Evolutionary conservation across 2,888 invertebrate species (phyloP).

Genomic region (Archips crataeganus): DNA sequence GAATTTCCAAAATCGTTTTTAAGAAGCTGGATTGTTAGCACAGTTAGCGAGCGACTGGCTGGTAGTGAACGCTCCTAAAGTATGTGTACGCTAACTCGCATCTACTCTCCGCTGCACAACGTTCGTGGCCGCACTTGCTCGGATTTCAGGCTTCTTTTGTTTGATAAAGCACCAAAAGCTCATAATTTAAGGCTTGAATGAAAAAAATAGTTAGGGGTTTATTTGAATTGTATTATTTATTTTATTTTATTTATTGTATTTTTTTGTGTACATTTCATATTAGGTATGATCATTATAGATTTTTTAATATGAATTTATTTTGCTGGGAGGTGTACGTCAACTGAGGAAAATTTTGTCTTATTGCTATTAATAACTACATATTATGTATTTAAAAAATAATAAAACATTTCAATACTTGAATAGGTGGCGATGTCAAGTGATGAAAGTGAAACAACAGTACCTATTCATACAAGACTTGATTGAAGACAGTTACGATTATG

Average conservation of each 20-base stretch:
- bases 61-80: background rate
- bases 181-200: background rate
- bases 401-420: background rate
- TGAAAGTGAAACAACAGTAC: background rate
- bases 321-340: too few relatives aligned
- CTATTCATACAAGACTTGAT: conserved; percentile 1
- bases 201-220: too few relatives aligned
- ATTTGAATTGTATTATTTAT: too few relatives aligned
- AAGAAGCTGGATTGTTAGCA: background rate
- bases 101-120: background rate
- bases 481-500: conserved; percentile 20
- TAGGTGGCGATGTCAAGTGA: background rate
- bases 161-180: background rate
- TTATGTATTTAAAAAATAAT: too few relatives aligned
- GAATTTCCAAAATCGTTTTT: background rate
- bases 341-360: background rate
- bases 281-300: too few relatives aligned
- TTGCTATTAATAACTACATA: too few relatives aligned
- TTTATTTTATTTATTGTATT: too few relatives aligned
- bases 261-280: too few relatives aligned
- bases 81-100: background rate
- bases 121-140: conserved; percentile 1
- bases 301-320: too few relatives aligned
- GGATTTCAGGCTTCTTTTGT: conserved; percentile 10
- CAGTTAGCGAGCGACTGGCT: background rate